phyloP scores from a whole-genome alignment of 30 jellyfish, hydroid and myxozoan genomes.

The Clytia hemisphaerica region DNA sequence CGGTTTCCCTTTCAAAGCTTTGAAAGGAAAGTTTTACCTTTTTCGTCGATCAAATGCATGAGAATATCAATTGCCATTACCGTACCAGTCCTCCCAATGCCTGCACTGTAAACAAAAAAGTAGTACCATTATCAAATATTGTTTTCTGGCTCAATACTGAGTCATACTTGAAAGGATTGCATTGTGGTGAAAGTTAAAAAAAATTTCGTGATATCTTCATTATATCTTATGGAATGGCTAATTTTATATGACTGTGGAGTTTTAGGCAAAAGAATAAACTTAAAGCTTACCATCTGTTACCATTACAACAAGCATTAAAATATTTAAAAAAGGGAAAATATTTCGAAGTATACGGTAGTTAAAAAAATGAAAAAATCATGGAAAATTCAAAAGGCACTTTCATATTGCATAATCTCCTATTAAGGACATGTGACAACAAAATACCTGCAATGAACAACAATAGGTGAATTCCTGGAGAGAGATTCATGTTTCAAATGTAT shows the following conservation, averaged over 20 bases:
- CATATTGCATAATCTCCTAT: no score
- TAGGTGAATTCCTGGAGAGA: conserved; percentile 56
- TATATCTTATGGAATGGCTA: no score
- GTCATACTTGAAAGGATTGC: no score
- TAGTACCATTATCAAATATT: background rate
- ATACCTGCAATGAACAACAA: conserved; percentile 90
- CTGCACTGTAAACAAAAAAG: conserved; percentile 59
- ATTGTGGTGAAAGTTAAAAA: background rate
- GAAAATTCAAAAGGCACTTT: no score
- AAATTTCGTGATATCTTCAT: background rate
- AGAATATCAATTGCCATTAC: conserved; percentile 76
- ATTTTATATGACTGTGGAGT: no score
- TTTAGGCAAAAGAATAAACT: no score
- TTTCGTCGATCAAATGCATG: conserved; percentile 83
- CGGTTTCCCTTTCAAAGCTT: no score
- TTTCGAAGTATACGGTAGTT: background rate
- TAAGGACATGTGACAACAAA: background rate
- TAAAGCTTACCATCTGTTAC: no score
- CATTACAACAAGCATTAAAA: no score
- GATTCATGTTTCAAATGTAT: conserved; percentile 58
- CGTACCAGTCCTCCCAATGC: conserved; percentile 97
- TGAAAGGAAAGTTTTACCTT: conserved; percentile 57
- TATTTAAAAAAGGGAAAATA: no score
- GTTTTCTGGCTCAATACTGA: no score
- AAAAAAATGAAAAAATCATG: no score